Evolutionary conservation across 1,140 invertebrate genomes (phyloP), one percentile per base, ranked within the genome.

Genomic region (Drosophila arizonae): DNA sequence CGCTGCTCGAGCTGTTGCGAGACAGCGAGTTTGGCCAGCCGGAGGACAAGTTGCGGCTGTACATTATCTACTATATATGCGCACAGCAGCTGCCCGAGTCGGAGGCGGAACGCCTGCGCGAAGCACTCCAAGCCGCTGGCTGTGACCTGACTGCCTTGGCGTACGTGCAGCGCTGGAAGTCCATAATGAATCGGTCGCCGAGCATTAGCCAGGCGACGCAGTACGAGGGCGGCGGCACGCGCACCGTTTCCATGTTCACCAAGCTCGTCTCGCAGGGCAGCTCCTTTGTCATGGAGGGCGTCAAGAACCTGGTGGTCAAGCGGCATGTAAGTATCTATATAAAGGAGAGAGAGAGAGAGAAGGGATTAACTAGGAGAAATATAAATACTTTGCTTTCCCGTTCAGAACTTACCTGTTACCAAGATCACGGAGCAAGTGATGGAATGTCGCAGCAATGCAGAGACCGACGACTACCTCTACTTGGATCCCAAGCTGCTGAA

Each of bases 231-330:
- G 97, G 97, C 48, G 98, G 97, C 21, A 98, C 98, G 0, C 98
- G 97, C 93, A 99, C 98, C 0, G 97, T 99, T 0, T 97, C 95
- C 77, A 99, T 99, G 98, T 99, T 99, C 92, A 98, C 97, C 2
- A 99, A 99, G 93, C 93, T 99, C 13, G 96, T 99, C 85, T 97
- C 96, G 6, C 98, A 99, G 92, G 98, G 98, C 28, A 99, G 98
- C 1, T 98, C 97, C 51, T 99, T 99, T 93, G 98, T 99, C 0
- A 99, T 99, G 98, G 99, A 99, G 93, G 99, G 99, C 41, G 99
- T 99, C 0, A 99, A 99, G 92, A 99, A 99, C 94, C 94, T 99
- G 69, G 98, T 99, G 36, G 96, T 99, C 6, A 99, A 99, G 92
- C 96, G 96, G 93, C 98, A 99, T 93, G 97, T 97, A 92, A 95